Base-by-base conservation (phyloP, 1,140 invertebrate species). In the Zaprionus ghesquierei region DNA sequence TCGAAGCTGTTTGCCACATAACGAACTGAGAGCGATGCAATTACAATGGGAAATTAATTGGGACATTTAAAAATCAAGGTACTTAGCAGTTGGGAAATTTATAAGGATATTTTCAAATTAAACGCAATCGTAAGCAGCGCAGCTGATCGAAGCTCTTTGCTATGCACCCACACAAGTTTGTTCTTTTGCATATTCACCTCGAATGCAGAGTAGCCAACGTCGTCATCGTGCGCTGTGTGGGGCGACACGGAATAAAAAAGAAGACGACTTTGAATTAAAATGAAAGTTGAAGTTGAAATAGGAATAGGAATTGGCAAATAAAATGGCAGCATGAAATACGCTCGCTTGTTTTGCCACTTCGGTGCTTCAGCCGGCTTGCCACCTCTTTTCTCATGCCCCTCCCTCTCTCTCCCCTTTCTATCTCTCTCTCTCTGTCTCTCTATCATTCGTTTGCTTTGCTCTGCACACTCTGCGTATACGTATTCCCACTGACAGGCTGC, bases 291-390 rank as follows among this genome's bases (percentile, higher is more conserved):
- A 87, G 77, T 81, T 81, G 66, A 70, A 79, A 79, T 69, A 79
- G 81, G 75, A 81, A 63, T 63, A 63, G 50, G 50, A 81, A 82
- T 82, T 78, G 79, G 65, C 65, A 75, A 82, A 82, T 80, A 82
- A 82, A 81, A 86, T 86, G 81, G 82, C 78, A 87, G 81, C 81
- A 85, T 86, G 77, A 81, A 86, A 84, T 81, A 46, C 41, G 41
- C 41, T 86, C 78, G 55, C 75, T 72, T 70, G 69, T 86, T 84
- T 77, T 63, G 64, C 74, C 78, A 70, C 69, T 77, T 81, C 64
- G 66, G 58, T 79, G 31, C 41, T 33, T 60, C 56, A 38, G 38
- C 46, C 56, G 49, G 38, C 25, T 60, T 70, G 33, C 66, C 23
- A 8, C 58, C 31, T n/a, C 31, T 29, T 41, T 27, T 65, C 22